Evolutionary conservation across 2,113 vertebrate species (phyloP).

Genomic region (Aspiorhynchus laticeps): DNA sequence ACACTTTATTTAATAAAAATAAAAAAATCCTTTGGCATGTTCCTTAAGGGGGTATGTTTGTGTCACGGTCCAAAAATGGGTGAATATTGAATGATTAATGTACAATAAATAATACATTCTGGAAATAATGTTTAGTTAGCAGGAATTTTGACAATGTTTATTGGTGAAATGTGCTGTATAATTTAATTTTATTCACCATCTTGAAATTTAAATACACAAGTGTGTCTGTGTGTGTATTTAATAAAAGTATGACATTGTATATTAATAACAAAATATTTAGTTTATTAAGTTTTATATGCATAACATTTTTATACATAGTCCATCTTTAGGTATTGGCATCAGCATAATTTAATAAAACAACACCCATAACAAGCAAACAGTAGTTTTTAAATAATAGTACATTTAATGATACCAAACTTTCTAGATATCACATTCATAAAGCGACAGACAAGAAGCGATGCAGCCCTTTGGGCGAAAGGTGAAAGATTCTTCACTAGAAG

Average conservation of each 20-base stretch:
- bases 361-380: background rate
- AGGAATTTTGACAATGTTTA: background rate
- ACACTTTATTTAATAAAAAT: slow-evolving; percentile 64
- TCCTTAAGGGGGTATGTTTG: background rate
- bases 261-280: background rate
- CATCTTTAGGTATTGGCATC: background rate
- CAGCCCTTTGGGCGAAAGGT: slow-evolving; percentile 38
- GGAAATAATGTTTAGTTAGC: background rate
- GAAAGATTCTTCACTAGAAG: slow-evolving; percentile 47
- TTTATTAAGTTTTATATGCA: background rate
- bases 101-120: background rate
- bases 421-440: background rate
- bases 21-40: background rate
- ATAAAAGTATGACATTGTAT: background rate
- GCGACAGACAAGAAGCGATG: background rate
- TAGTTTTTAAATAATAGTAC: background rate
- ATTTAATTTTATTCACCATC: background rate
- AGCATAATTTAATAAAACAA: background rate
- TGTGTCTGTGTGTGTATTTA: no score
- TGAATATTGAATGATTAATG: background rate
- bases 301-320: background rate
- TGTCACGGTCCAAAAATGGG: background rate
- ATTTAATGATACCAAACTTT: background rate
- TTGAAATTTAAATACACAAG: background rate
- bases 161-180: background rate